Evolutionary conservation across 1,140 invertebrate genomes (phyloP).

Genomic region (Akabosia matsudoensis): DNA sequence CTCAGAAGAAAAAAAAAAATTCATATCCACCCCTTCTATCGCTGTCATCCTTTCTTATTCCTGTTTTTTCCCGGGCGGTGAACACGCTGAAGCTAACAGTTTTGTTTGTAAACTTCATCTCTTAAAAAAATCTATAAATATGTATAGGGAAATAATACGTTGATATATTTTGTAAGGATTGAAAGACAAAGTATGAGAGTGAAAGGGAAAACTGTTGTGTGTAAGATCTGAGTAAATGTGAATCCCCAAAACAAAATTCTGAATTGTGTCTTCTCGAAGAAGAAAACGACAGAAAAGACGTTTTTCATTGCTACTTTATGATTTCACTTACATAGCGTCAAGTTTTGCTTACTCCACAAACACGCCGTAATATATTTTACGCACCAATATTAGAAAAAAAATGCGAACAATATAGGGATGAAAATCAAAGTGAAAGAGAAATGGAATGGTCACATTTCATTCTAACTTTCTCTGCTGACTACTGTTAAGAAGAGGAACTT

Average conservation of each 20-base stretch:
- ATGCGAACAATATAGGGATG: background rate
- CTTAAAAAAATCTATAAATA: background rate
- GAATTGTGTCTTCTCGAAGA: no score
- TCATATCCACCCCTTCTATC: background rate
- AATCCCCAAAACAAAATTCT: conserved; percentile 7
- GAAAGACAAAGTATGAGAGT: background rate
- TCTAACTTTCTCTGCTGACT: background rate
- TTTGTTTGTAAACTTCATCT: background rate
- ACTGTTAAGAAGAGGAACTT: no score
- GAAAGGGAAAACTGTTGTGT: background rate
- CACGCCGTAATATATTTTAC: background rate
- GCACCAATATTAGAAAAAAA: background rate
- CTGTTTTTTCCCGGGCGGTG: background rate
- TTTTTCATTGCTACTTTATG: background rate
- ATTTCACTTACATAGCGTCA: background rate
- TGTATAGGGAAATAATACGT: background rate
- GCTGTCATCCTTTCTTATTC: background rate
- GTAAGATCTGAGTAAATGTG: conserved; percentile 2
- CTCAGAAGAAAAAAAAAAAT: no score
- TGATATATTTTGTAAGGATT: background rate
- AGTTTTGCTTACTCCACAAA: background rate
- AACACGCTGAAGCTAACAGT: no score
- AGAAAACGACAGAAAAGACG: no score
- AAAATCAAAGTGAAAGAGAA: background rate
- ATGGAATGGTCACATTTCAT: background rate